phyloP scores from a whole-genome alignment of 1,140 invertebrate genomes.

The Drosophila burlai region DNA sequence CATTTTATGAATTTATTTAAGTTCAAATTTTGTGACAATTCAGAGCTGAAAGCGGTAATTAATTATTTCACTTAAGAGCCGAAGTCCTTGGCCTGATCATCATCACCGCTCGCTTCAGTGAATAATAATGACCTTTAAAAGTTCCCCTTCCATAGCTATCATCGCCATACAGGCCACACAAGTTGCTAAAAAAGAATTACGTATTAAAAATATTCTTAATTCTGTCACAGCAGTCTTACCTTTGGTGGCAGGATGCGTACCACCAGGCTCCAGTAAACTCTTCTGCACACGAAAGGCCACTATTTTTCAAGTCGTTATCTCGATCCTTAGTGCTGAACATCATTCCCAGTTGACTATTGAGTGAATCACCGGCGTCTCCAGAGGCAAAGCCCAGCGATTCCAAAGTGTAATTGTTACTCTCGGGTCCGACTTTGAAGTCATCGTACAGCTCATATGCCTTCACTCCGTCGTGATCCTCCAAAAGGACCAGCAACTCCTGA shows the following conservation, averaged over 20 bases:
- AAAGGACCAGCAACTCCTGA: neutral
- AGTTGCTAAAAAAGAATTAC: neutral
- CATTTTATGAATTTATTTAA: no score
- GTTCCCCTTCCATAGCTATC: neutral
- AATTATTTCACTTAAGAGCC: neutral
- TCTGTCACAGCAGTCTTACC: neutral
- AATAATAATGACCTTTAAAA: neutral
- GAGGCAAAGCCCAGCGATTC: neutral
- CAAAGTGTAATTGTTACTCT: neutral
- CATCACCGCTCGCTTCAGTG: neutral
- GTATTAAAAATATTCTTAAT: no score
- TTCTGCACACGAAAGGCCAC: neutral
- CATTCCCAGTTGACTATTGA: neutral
- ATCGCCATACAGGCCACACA: neutral
- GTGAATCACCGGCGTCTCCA: neutral
- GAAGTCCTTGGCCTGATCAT: neutral
- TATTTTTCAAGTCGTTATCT: neutral
- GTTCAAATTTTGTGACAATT: no score
- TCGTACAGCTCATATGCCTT: neutral
- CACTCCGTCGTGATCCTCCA: neutral
- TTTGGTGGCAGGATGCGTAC: neutral
- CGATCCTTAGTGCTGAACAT: slow-evolving; percentile 2
- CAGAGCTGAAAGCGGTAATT: no score
- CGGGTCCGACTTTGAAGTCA: neutral
- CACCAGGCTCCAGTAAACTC: neutral